A percentile compares a stretch with the other conserved stretches of the same genome.
Evolutionary conservation across 2,888 invertebrate species (phyloP).

Genomic region (Eremobia ochroleuca): DNA sequence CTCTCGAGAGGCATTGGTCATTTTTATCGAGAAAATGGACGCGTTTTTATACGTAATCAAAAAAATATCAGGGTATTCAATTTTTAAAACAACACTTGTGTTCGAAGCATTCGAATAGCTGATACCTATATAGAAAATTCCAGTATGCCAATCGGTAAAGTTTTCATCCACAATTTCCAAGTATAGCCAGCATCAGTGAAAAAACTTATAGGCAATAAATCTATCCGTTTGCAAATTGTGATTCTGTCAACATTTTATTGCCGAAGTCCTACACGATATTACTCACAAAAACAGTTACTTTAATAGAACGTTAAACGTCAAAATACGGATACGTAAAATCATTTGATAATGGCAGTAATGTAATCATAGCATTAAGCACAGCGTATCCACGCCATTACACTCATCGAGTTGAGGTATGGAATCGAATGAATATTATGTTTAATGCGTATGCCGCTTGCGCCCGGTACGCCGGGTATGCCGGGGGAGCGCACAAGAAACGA

Average conservation of each 20-base stretch:
- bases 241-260: not conserved
- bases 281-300: constrained; percentile 4
- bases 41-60: constrained; percentile 20
- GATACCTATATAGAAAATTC: not conserved
- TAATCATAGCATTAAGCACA: constrained; percentile 57
- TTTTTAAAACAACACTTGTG: constrained; percentile 31
- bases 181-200: not conserved
- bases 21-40: constrained; percentile 38
- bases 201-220: not conserved
- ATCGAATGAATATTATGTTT: constrained; percentile 61
- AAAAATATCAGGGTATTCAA: constrained; percentile 20
- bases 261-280: not conserved
- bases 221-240: not conserved
- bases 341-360: constrained; percentile 63
- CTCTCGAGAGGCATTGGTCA: constrained; percentile 55
- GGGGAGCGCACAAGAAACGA: constrained; percentile 40
- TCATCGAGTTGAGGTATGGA: constrained; percentile 60
- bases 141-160: not conserved
- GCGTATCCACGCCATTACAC: constrained; percentile 58
- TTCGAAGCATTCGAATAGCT: not conserved
- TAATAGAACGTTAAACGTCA: constrained; percentile 30
- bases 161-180: not conserved
- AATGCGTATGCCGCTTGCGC: constrained; percentile 47
- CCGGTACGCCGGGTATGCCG: not conserved
- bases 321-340: constrained; percentile 50